Conservation (phyloP, 2,888 invertebrate genomes). For the Cordilura impudica region DNA sequence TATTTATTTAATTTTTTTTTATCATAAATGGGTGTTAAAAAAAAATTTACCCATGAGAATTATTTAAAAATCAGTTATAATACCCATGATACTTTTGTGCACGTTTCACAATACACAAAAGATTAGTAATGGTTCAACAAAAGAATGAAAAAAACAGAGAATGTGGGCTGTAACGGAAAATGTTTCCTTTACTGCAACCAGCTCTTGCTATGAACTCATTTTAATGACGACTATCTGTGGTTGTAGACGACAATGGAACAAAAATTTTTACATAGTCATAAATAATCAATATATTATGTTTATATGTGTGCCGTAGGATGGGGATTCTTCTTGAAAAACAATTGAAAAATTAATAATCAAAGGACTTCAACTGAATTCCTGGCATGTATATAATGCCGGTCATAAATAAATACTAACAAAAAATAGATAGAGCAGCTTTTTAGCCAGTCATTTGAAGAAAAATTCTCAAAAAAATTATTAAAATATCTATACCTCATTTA, state of each 20-base stretch:
- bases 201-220: slow-evolving; percentile 13
- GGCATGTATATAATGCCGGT: too few relatives aligned
- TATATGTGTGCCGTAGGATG: too few relatives aligned
- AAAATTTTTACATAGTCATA: slow-evolving; percentile 42
- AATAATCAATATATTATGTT: slow-evolving; percentile 50
- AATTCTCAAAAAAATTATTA: too few relatives aligned
- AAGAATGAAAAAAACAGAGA: slow-evolving; percentile 34
- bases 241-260: slow-evolving; percentile 36
- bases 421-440: too few relatives aligned
- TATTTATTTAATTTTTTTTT: slow-evolving; percentile 13
- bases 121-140: slow-evolving; percentile 17
- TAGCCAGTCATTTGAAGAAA: too few relatives aligned
- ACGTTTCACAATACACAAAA: slow-evolving; percentile 12
- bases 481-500: too few relatives aligned
- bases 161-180: slow-evolving; percentile 63
- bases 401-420: too few relatives aligned
- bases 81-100: slow-evolving; percentile 17
- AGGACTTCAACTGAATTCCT: too few relatives aligned
- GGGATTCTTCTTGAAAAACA: too few relatives aligned
- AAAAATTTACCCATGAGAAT: slow-evolving; percentile 48
- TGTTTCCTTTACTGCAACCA: slow-evolving; percentile 52
- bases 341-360: too few relatives aligned
- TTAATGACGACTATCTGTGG: slow-evolving; percentile 4
- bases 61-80: slow-evolving; percentile 54
- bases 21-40: slow-evolving; percentile 47